These are phyloP conservation scores for Lutraria lutraria DNA, from an alignment of 2,888 invertebrate species.

Conservation along the genomic window DNA sequence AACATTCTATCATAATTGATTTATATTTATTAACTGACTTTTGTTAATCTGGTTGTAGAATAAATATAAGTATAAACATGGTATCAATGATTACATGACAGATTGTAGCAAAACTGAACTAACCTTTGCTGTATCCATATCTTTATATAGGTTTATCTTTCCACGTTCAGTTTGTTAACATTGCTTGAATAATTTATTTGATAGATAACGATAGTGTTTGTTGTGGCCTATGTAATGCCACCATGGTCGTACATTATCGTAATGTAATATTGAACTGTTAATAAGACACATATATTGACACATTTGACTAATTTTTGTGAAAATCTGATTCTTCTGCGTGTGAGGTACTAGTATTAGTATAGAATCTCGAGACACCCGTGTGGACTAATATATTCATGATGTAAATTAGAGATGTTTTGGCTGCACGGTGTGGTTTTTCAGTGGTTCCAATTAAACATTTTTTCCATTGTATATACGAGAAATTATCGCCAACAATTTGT, in stretches of 20 bases:
- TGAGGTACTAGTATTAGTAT: too few relatives aligned
- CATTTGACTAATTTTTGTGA: neutral
- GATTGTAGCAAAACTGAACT: neutral
- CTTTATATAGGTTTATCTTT: neutral
- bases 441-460: too few relatives aligned
- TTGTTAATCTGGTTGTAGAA: neutral
- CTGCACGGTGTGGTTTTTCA: too few relatives aligned
- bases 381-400: too few relatives aligned
- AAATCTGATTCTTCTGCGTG: too few relatives aligned
- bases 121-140: neutral
- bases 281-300: neutral
- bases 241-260: too few relatives aligned
- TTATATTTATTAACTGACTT: neutral
- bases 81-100: neutral
- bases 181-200: conserved; percentile 15
- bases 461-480: too few relatives aligned
- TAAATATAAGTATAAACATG: neutral
- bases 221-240: neutral
- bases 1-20: neutral
- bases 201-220: neutral
- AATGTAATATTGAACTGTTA: neutral
- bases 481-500: too few relatives aligned
- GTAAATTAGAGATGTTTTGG: too few relatives aligned
- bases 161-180: neutral
- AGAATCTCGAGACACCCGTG: too few relatives aligned